phyloP scores from a whole-genome alignment of 2,888 invertebrate genomes.

The Acrobasis suavella region DNA sequence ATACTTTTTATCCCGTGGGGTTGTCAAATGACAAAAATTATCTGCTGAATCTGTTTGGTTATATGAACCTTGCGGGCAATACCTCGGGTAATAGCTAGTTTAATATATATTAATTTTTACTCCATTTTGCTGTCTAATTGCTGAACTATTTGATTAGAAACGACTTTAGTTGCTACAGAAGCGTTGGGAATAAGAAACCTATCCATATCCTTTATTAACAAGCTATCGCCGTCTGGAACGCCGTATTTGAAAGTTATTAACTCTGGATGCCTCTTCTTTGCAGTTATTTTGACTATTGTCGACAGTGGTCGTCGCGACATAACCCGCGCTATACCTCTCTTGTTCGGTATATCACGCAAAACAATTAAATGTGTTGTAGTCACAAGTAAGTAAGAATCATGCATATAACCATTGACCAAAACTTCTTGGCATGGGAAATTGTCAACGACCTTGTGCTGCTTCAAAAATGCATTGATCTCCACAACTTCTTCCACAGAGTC shows the following conservation, averaged over 20 bases:
- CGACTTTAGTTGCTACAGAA: slow-evolving; percentile 92
- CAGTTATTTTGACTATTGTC: slow-evolving; percentile 97
- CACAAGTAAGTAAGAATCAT: slow-evolving; percentile 93
- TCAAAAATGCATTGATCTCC: slow-evolving; percentile 90
- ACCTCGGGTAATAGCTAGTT: no score
- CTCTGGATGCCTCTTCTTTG: slow-evolving; percentile 96
- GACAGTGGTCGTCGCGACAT: slow-evolving; percentile 94
- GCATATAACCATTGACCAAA: slow-evolving; percentile 93
- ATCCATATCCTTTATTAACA: slow-evolving; percentile 94
- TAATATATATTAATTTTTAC: slow-evolving; percentile 24
- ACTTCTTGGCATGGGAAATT: slow-evolving; percentile 97
- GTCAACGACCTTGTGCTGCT: slow-evolving; percentile 91
- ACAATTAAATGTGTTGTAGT: slow-evolving; percentile 94
- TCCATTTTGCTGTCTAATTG: slow-evolving; percentile 67
- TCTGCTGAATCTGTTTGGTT: background rate
- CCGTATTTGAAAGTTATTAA: slow-evolving; percentile 99
- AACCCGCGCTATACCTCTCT: slow-evolving; percentile 91
- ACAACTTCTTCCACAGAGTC: slow-evolving; percentile 89
- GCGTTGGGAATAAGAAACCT: slow-evolving; percentile 96
- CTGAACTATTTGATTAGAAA: slow-evolving; percentile 91
- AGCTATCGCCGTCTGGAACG: slow-evolving; percentile 89
- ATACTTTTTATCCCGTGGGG: no score
- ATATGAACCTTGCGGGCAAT: no score
- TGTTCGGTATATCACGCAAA: slow-evolving; percentile 89
- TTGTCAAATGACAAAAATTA: background rate